Evolutionary conservation across 2,888 invertebrate genomes (phyloP), one percentile per base, ranked within the genome.

Genomic region (Euzetes globulus): DNA sequence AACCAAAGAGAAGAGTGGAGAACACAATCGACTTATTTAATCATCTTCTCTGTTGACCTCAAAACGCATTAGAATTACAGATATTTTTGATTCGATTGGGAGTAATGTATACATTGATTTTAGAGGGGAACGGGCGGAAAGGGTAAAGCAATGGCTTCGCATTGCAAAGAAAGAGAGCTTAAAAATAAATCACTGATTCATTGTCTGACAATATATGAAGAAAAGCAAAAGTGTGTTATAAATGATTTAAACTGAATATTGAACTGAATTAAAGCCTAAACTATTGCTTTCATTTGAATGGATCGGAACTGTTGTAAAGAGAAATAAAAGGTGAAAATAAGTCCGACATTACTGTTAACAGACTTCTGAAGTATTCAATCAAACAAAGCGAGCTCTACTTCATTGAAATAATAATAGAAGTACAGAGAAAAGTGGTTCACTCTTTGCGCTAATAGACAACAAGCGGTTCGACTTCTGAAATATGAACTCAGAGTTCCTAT

Each of bases 21-120:
- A 41, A 41, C 41, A 41, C 41, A 41, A 65, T 41, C 65, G 41
- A 65, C 65, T 65, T 65, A 65, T 65, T 65, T 65, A 65, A 65
- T 65, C 65, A 65, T 65, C 29, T 65, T 65, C 33, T 63, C 19
- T 58, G 58, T 65, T 65, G 65, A 65, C 65, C 65, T 65, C 65
- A 65, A 65, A 65, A 65, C 7, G 65, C 65, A 65, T 65, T 65
- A 41, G 65, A 63, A 65, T 65, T 65, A 65, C 65, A 58, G 58
- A 58, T 58, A 58, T 58, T 29, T 29, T 27, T 65, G 65, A 65
- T 65, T 65, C 65, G 19, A 65, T 65, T 65, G 65, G 63, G 37
- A 65, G 65, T 65, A 65, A 65, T 65, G 65, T 65, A 65, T 65
- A 65, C 65, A 65, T 65, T 41, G 58, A 15, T 41, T 41, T 41